Evolutionary conservation across 2,888 invertebrate genomes (phyloP), one percentile per base, ranked within the genome.

Genomic region (Noctua janthe): DNA sequence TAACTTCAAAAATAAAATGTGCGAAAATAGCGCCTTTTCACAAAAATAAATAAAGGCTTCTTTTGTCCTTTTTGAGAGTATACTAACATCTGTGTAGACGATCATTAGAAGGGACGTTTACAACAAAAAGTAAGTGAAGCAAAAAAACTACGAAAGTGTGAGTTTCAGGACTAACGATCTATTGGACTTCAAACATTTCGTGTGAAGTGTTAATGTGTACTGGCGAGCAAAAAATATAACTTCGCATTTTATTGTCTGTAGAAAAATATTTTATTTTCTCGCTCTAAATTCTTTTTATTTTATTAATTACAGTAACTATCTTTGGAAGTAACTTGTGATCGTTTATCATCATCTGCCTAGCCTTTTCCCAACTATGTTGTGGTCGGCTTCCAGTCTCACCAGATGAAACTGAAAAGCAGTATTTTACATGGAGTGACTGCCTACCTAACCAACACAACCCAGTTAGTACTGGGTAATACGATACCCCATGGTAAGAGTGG

Each of bases 131-230:
- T 64, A 51, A 69, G 69, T 69, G 15, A 47, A 69, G 62, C 74
- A 79, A 79, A 69, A 29, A 78, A 78, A 23, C 29, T 47, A 20
- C 20, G 49, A 7, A 73, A 13, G 51, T n/a, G 75, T 54, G 51
- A 74, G 74, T 20, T 62, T 29, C 49, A 74, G 51, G 54, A 66
- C 75, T 77, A 79, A 79, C 39, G 78, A 77, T 79, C 78, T 70
- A 77, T 79, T 77, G 51, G 78, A 77, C 70, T 70, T 76, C 29
- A 69, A 76, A 51, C 59, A 62, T 62, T 17, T 51, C n/a, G 49
- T 39, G 39, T 29, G 43, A 54, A 8, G 76, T 80, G 43, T 62
- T 15, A 39, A 70, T 51, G 66, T 59, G 71, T 59, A 64, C 8
- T 23, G 11, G 4, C n/a, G 70, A 59, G 47, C 49, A 83, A 83